These are phyloP conservation scores for Gobius niger DNA, from an alignment of 2,113 vertebrate genomes.

Conservation along the genomic window DNA sequence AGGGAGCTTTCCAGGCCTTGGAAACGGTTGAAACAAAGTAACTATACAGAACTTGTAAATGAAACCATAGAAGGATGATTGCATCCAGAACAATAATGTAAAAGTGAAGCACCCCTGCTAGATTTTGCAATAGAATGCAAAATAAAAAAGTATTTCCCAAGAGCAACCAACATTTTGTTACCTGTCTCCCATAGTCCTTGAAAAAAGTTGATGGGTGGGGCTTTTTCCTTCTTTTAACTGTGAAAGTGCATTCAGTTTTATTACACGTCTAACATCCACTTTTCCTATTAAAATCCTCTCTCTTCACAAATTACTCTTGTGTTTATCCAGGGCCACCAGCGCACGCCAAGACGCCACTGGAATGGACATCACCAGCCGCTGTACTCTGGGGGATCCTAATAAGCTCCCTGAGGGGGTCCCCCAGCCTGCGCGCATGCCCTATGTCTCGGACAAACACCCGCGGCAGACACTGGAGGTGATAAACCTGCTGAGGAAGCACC, in stretches of 20 bases:
- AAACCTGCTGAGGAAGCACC: slow-evolving; percentile 94
- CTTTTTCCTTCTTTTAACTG: no score
- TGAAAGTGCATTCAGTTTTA: no score
- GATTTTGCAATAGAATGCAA: no score
- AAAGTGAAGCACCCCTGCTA: no score
- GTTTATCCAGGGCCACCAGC: slow-evolving; percentile 81
- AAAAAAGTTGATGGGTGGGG: no score
- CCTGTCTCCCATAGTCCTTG: no score
- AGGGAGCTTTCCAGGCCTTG: neutral
- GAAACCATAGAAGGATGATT: no score
- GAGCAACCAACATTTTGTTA: no score
- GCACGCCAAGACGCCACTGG: slow-evolving; percentile 95
- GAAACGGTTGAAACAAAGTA: neutral
- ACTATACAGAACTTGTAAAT: neutral
- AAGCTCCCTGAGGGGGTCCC: slow-evolving; percentile 97
- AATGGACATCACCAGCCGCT: slow-evolving; percentile 99
- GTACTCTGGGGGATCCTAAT: slow-evolving; percentile 98
- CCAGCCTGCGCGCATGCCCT: slow-evolving; percentile 98
- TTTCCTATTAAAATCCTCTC: no score
- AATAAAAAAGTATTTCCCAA: no score
- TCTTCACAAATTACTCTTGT: neutral
- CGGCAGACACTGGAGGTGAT: slow-evolving; percentile 97
- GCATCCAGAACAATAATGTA: no score
- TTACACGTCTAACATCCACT: no score
- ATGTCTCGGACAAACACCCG: slow-evolving; percentile 97